Evolutionary conservation across 2,113 vertebrate species (phyloP).

Genomic region (Hippocampus guttulatus): DNA sequence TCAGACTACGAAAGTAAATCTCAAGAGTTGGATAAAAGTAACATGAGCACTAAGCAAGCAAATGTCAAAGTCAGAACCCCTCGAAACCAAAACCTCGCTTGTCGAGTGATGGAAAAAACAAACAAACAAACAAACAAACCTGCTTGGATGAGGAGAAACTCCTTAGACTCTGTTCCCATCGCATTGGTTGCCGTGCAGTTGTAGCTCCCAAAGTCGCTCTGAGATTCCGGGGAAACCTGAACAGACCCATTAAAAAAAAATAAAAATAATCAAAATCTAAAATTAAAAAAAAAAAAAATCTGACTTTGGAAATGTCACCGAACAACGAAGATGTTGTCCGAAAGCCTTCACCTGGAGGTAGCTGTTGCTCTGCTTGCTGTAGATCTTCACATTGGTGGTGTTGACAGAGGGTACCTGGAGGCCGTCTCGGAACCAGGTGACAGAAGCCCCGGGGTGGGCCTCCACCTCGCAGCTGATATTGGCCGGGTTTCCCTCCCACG

Average conservation of each 20-base stretch:
- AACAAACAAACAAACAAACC: conserved; percentile 63
- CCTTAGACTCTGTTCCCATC: conserved; percentile 88
- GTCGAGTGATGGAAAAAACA: neutral
- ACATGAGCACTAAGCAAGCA: neutral
- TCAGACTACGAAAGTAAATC: neutral
- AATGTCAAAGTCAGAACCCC: neutral
- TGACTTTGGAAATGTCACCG: neutral
- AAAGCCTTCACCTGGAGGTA: conserved; percentile 83
- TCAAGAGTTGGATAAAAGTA: neutral
- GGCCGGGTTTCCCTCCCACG: conserved; percentile 93
- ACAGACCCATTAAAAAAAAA: conserved; percentile 1
- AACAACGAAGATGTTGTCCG: neutral
- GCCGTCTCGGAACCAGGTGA: conserved; percentile 90
- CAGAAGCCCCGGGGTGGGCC: conserved; percentile 84
- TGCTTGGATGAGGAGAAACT: conserved; percentile 94
- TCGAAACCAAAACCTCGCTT: neutral
- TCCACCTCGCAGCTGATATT: conserved; percentile 95
- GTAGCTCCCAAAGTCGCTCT: conserved; percentile 94
- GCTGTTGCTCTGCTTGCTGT: conserved; percentile 79
- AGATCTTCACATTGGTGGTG: conserved; percentile 88
- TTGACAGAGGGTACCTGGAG: conserved; percentile 85
- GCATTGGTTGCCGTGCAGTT: conserved; percentile 92
- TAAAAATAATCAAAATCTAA: neutral
- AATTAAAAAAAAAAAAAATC: too few species aligned
- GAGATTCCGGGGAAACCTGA: conserved; percentile 90